Percentiles rank a stretch among this genome's conserved stretches.
Conservation (phyloP, 2,888 invertebrate species). For the Dusona sp. region DNA sequence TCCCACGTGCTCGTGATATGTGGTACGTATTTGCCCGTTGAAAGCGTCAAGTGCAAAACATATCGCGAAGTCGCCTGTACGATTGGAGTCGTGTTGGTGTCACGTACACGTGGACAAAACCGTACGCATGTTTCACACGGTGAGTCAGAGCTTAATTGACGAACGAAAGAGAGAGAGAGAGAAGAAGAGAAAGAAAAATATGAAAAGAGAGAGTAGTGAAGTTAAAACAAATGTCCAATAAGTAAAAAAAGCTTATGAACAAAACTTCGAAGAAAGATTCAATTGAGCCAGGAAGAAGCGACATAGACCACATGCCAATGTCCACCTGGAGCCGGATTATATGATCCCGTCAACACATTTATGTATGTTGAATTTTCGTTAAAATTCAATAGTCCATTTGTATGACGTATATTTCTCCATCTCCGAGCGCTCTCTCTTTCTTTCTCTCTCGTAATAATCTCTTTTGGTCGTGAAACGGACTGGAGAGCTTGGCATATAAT, state of each 20-base stretch:
- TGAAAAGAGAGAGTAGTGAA: constrained; percentile 66
- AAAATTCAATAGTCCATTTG: constrained; percentile 62
- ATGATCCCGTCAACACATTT: constrained; percentile 25
- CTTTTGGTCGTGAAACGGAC: constrained; percentile 65
- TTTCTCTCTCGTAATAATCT: constrained; percentile 61
- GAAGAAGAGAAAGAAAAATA: constrained; percentile 66
- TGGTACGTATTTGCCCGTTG: constrained; percentile 37
- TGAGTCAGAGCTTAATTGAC: constrained; percentile 79
- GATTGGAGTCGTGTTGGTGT: not conserved
- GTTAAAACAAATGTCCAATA: constrained; percentile 21
- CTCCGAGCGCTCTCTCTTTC: constrained; percentile 17
- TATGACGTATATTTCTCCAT: constrained; percentile 50
- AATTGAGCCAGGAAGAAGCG: constrained; percentile 79
- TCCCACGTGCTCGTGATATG: constrained; percentile 68
- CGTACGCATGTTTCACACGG: constrained; percentile 42
- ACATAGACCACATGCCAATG: constrained; percentile 63
- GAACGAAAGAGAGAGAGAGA: constrained; percentile 41
- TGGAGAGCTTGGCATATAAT: constrained; percentile 66
- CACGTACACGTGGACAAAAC: not conserved
- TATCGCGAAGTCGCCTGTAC: not conserved
- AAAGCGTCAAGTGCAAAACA: constrained; percentile 31
- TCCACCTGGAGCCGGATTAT: constrained; percentile 43
- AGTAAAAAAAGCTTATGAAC: constrained; percentile 24
- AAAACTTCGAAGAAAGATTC: constrained; percentile 62
- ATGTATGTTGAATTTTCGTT: constrained; percentile 46